These are phyloP conservation scores for Drosophila varians DNA, from an alignment of 1,140 invertebrate genomes.

Conservation along the genomic window DNA sequence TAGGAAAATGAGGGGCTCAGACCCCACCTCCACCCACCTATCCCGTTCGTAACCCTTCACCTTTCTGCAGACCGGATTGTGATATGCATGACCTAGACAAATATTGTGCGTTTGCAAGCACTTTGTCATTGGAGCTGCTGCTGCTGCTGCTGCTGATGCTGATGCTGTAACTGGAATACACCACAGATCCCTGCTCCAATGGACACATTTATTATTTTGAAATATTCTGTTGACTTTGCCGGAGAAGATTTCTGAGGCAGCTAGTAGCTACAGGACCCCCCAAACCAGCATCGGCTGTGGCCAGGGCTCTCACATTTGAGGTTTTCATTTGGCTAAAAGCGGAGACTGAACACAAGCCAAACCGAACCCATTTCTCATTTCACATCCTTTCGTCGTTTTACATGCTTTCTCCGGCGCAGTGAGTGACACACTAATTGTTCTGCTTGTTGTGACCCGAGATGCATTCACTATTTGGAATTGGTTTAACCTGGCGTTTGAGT, in stretches of 20 bases:
- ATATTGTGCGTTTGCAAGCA: conserved; percentile 78
- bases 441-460: conserved; percentile 46
- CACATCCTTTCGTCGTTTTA: conserved; percentile 11
- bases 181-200: conserved; percentile 14
- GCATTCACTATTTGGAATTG: conserved; percentile 57
- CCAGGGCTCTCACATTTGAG: conserved; percentile 47
- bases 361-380: conserved; percentile 49
- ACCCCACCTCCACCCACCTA: neutral
- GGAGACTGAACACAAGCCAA: conserved; percentile 32
- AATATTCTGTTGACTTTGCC: conserved; percentile 79
- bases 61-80: conserved; percentile 27
- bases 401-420: conserved; percentile 19
- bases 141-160: too few relatives aligned
- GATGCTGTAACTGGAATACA: too few relatives aligned
- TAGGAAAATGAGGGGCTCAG: neutral
- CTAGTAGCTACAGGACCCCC: too few relatives aligned
- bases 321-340: conserved; percentile 77
- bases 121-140: conserved; percentile 61
- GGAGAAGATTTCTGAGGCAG: conserved; percentile 44
- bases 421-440: conserved; percentile 75
- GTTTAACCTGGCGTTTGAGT: conserved; percentile 78
- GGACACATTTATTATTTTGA: conserved; percentile 81
- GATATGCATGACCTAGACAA: conserved; percentile 77
- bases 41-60: conserved; percentile 3
- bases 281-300: neutral